These are phyloP conservation scores for Erebia palarica DNA, from an alignment of 2,888 invertebrate species.

Conservation along the genomic window DNA sequence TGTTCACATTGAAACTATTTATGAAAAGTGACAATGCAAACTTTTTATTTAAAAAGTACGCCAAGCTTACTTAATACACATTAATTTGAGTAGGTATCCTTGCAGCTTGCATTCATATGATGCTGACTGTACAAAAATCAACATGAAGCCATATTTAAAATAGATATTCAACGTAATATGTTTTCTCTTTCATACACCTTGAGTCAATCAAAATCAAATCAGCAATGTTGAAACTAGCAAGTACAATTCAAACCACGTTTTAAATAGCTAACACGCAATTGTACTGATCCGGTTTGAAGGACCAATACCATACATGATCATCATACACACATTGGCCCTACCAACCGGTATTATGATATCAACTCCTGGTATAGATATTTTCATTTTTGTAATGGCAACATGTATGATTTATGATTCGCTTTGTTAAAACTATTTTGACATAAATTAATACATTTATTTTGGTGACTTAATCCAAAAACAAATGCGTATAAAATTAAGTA, in stretches of 20 bases:
- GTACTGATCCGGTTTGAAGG: too few species aligned
- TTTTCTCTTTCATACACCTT: constrained; percentile 5
- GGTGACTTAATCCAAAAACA: constrained; percentile 17
- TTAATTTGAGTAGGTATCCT: neutral
- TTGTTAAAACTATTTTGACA: neutral
- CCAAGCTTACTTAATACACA: too few species aligned
- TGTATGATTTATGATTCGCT: neutral
- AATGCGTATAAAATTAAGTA: constrained; percentile 48
- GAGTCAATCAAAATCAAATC: neutral
- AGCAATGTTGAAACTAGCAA: neutral
- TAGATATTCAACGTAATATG: constrained; percentile 6
- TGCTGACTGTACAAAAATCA: constrained; percentile 25
- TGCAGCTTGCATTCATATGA: neutral
- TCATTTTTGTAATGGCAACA: constrained; percentile 7
- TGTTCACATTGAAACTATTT: neutral
- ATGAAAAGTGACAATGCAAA: too few species aligned
- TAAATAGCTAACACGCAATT: neutral
- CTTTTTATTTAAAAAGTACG: too few species aligned
- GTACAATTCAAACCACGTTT: neutral
- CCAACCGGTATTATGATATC: neutral
- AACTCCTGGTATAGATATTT: neutral
- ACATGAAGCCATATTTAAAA: constrained; percentile 25
- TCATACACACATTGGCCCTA: neutral
- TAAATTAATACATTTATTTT: constrained; percentile 11
- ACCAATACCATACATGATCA: too few species aligned